A percentile compares a stretch with the other conserved stretches of the same genome.
These are phyloP conservation scores for Chromis chromis DNA, from an alignment of 2,797 vertebrate species.

Conservation along the genomic window DNA sequence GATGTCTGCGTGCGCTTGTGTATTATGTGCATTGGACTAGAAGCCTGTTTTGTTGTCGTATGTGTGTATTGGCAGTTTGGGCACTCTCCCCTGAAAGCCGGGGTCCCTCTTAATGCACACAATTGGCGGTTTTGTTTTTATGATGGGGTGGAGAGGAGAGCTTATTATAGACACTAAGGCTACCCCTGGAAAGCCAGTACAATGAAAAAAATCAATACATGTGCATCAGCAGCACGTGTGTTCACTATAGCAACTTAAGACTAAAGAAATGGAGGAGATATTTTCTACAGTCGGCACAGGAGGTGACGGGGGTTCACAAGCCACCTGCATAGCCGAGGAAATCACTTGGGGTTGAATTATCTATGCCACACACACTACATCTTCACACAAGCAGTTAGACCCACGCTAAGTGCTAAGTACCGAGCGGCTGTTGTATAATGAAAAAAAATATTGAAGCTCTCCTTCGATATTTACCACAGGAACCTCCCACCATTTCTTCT, in stretches of 20 bases:
- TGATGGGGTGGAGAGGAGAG: not conserved
- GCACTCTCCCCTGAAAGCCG: not conserved
- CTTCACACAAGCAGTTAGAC: conserved; percentile 48
- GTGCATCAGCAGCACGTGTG: conserved; percentile 11
- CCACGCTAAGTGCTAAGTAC: conserved; percentile 45
- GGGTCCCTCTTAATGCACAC: not conserved
- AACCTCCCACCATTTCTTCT: conserved; percentile 24
- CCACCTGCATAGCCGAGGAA: conserved; percentile 28
- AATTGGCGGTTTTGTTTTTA: not conserved
- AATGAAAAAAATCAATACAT: conserved; percentile 23
- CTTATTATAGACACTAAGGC: conserved; percentile 7
- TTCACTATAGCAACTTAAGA: conserved; percentile 22
- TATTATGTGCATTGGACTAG: conserved; percentile 13
- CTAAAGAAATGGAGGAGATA: not conserved
- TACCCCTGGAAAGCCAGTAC: not conserved
- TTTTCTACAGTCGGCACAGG: conserved; percentile 8
- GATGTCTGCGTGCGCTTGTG: conserved; percentile 21
- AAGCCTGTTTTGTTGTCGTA: not conserved
- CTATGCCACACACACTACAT: conserved; percentile 36
- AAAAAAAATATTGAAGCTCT: conserved; percentile 32
- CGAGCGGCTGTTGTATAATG: conserved; percentile 36
- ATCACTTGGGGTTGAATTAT: conserved; percentile 43
- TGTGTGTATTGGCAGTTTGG: conserved; percentile 18
- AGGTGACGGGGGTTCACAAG: conserved; percentile 20
- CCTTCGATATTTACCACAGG: conserved; percentile 43